Evolutionary conservation across 2,113 vertebrate genomes (phyloP), one percentile per base, ranked within the genome.

Genomic region (Channa maculata): DNA sequence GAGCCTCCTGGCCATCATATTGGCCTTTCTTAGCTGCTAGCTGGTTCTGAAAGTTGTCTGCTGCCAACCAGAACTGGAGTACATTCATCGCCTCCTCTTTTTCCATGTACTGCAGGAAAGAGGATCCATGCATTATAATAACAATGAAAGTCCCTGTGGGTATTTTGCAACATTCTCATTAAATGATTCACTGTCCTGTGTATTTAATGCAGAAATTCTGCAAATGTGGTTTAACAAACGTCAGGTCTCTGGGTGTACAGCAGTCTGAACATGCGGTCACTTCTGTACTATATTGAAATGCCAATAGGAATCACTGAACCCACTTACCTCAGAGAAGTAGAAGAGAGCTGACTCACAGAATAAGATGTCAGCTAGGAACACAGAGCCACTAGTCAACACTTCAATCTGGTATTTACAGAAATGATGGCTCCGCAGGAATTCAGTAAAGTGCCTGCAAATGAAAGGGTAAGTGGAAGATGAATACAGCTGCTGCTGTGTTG

Each of bases 381-480:
- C 98, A 11, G 97, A 96, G 83, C 98, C 98, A 12, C 98, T 98
- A 53, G 98, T 99, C 95, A 99, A 95, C 94, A 98, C 98, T 95
- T 99, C 98, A 37, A 99, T 99, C 95, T 99, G 98, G 86, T 99
- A 99, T 95, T 98, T 99, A 94, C 98, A 99, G 95, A 98, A 99
- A 93, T 99, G 96, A 80, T 99, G 98, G 93, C 97, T 99, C 73
- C 97, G 92, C 87, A 99, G 86, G 94, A 99, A 99, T 82, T 98
- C 97, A 55, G 82, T 96, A 96, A 99, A 99, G 97, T 98, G 96
- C 96, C 98, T 99, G 93, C 67, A 86, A 85, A 67, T 36, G 46
- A 77, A 62, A 86, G 57, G 67, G 50, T 45, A 15, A 13, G 72
- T 15, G 45, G 71, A 39, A 74, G 70, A 57, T 74, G 65, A 79